Conservation (phyloP, 2,888 invertebrate genomes). For the Patella pellucida region DNA sequence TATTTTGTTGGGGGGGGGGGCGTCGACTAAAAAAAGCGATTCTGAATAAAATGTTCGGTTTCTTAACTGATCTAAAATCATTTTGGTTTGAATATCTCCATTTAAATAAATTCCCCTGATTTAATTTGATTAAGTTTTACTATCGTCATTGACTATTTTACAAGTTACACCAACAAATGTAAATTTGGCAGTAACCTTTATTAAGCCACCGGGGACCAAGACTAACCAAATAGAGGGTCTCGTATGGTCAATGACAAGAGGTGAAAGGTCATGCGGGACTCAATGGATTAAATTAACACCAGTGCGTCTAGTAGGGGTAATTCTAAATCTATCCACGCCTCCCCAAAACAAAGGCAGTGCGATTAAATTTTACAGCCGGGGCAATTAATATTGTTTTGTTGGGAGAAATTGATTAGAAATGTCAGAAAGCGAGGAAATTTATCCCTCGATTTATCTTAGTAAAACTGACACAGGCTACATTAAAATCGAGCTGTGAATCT, state of each 20-base stretch:
- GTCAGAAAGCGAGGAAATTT: slow-evolving; percentile 5
- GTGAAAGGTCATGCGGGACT: not conserved
- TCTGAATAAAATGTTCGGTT: no score
- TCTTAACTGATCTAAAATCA: no score
- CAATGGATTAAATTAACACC: slow-evolving; percentile 1
- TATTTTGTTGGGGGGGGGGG: no score
- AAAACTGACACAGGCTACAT: not conserved
- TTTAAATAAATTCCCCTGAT: no score
- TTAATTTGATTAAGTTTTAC: no score
- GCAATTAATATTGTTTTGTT: not conserved
- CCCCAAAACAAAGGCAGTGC: not conserved
- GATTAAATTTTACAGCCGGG: not conserved
- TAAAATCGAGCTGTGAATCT: not conserved
- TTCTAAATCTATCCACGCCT: slow-evolving; percentile 1
- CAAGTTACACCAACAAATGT: no score
- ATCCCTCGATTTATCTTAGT: slow-evolving; percentile 1
- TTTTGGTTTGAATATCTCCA: no score
- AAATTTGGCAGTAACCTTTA: no score
- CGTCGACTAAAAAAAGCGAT: no score
- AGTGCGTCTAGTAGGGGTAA: not conserved
- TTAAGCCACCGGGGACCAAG: no score
- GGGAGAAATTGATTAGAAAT: slow-evolving; percentile 1
- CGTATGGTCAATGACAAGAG: not conserved
- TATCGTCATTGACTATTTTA: no score
- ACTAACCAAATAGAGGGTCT: no score